These are phyloP conservation scores for Harpalus rufipes DNA, from an alignment of 2,888 invertebrate species.

Conservation along the genomic window DNA sequence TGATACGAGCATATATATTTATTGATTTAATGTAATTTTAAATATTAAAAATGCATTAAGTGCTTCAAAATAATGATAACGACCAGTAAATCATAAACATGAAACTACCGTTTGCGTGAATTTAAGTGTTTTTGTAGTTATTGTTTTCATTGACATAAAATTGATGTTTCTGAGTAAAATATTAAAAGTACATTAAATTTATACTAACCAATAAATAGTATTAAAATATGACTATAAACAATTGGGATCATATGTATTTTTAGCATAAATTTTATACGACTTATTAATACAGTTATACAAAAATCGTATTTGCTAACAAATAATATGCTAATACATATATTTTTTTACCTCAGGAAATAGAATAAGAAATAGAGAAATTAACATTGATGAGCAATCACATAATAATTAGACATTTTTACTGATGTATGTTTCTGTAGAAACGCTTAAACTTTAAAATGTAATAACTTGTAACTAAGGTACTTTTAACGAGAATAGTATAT, in stretches of 20 bases:
- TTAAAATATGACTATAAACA: not conserved
- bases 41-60: slow-evolving; percentile 20
- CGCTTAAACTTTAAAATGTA: no score
- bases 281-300: no score
- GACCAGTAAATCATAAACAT: slow-evolving; percentile 12
- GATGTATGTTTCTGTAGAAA: no score
- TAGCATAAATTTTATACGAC: not conserved
- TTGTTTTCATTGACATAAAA: slow-evolving; percentile 6
- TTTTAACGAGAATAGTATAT: no score
- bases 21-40: slow-evolving; percentile 11
- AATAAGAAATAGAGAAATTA: no score
- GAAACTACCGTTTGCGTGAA: not conserved
- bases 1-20: slow-evolving; percentile 7
- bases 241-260: not conserved
- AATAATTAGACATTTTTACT: no score
- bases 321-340: no score
- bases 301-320: no score
- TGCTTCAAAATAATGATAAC: slow-evolving; percentile 10
- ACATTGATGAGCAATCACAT: no score
- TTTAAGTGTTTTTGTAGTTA: not conserved
- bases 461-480: no score
- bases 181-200: slow-evolving; percentile 11
- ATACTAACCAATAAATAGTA: not conserved
- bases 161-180: not conserved
- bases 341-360: no score